Evolutionary conservation across 2,888 invertebrate genomes (phyloP).

Genomic region (Ceramica pisi): DNA sequence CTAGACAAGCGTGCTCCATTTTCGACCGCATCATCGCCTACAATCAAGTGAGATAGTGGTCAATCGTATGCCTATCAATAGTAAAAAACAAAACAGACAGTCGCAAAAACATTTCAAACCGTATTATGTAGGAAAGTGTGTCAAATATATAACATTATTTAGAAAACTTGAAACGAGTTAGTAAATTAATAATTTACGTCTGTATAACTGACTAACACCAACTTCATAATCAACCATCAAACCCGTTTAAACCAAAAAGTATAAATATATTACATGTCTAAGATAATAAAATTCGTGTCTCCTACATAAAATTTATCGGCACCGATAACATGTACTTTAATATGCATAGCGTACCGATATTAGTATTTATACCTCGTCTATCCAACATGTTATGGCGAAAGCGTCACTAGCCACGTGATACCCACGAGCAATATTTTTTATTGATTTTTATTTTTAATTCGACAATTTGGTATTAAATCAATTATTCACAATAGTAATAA

Average conservation of each 20-base stretch:
- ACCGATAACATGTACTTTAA: slow-evolving; percentile 41
- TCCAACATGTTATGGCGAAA: slow-evolving; percentile 58
- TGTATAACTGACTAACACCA: neutral
- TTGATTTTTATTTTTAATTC: neutral
- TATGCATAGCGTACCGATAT: slow-evolving; percentile 56
- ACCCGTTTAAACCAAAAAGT: slow-evolving; percentile 21
- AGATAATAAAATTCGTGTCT: slow-evolving; percentile 46
- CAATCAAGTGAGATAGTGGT: too few species aligned
- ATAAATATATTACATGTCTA: slow-evolving; percentile 38
- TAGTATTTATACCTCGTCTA: slow-evolving; percentile 59
- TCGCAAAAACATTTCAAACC: too few species aligned
- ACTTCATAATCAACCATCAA: slow-evolving; percentile 6
- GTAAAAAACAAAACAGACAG: too few species aligned
- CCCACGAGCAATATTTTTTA: neutral
- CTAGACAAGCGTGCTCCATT: too few species aligned
- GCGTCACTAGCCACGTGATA: neutral
- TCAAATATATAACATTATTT: too few species aligned
- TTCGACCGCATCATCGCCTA: too few species aligned
- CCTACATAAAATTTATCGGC: slow-evolving; percentile 36
- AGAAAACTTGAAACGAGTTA: neutral
- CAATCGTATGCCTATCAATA: too few species aligned
- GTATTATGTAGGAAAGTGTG: neutral
- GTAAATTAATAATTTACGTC: too few species aligned
- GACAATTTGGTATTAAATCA: neutral
- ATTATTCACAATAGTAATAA: too few species aligned